Percentiles rank a stretch among this genome's conserved stretches.
phyloP scores from a whole-genome alignment of 2,113 vertebrate species.

The Picathartes gymnocephalus region DNA sequence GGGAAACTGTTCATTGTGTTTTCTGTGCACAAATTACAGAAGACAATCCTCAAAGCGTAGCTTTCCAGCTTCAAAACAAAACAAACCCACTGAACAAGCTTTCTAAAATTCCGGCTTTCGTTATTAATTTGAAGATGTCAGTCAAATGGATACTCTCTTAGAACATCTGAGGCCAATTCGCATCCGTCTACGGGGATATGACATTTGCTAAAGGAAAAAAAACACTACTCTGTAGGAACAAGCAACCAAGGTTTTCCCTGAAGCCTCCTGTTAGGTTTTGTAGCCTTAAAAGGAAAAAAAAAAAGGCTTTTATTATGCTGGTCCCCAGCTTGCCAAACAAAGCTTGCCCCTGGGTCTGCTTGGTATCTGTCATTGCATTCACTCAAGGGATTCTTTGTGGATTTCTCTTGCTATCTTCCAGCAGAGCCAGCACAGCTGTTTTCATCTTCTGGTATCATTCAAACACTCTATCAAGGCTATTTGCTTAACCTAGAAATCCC shows the following conservation, averaged over 20 bases:
- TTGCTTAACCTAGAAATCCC: neutral
- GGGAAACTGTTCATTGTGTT: neutral
- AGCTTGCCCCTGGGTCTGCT: neutral
- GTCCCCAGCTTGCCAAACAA: neutral
- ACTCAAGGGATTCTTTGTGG: neutral
- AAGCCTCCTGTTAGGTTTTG: neutral
- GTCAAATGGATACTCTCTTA: neutral
- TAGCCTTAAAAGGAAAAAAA: neutral
- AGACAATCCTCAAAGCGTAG: neutral
- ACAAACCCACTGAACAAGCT: neutral
- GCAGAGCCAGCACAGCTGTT: neutral
- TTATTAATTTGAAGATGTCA: neutral
- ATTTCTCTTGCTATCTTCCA: neutral
- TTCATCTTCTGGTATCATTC: neutral
- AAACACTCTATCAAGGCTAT: neutral
- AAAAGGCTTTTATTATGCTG: neutral
- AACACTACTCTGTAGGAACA: neutral
- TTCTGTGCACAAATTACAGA: neutral
- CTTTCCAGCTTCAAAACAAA: neutral
- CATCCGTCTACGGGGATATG: neutral
- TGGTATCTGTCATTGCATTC: neutral
- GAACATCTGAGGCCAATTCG: neutral
- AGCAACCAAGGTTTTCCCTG: neutral
- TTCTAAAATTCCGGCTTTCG: neutral
- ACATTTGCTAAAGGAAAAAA: neutral